Evolutionary conservation across 35 echinoderm and acorn worm genomes (phyloP).

Genomic region (Stichopus chloronotus): DNA sequence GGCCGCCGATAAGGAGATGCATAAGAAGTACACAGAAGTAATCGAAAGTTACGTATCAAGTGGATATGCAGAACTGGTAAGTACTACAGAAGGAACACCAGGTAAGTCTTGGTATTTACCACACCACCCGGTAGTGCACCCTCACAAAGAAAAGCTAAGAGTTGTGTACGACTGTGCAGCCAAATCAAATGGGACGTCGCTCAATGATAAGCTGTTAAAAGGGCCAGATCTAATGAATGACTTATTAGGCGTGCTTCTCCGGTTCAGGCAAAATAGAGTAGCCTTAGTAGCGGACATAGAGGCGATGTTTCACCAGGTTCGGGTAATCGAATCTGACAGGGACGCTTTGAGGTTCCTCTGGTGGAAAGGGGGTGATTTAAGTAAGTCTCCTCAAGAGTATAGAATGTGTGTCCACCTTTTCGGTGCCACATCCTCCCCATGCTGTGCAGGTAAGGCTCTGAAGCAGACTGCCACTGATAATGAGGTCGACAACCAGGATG

Average conservation of each 20-base stretch:
- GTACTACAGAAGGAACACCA: background rate
- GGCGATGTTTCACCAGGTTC: constrained; percentile 67
- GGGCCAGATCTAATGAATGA: constrained; percentile 72
- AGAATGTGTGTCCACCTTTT: constrained; percentile 64
- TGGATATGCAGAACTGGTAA: constrained; percentile 52
- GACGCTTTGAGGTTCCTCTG: constrained; percentile 69
- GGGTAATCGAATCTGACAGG: constrained; percentile 32
- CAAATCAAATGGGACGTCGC: constrained; percentile 51
- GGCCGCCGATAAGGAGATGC: background rate
- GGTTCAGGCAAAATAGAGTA: constrained; percentile 60
- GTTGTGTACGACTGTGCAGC: constrained; percentile 75
- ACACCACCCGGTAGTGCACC: constrained; percentile 60
- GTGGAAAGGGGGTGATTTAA: constrained; percentile 68
- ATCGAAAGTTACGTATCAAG: constrained; percentile 58
- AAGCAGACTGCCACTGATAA: constrained; percentile 60
- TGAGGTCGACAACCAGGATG: too few relatives aligned
- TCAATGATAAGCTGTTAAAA: constrained; percentile 66
- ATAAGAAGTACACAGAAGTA: constrained; percentile 50
- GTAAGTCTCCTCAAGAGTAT: constrained; percentile 9
- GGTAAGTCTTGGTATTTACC: constrained; percentile 70
- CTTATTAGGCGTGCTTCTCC: constrained; percentile 50
- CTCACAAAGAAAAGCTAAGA: constrained; percentile 65
- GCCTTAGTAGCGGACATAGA: constrained; percentile 71
- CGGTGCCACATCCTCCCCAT: constrained; percentile 72
- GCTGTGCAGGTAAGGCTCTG: constrained; percentile 73